Base-by-base conservation (phyloP, 2,113 vertebrate species). In the Dipodomys ordii region DNA sequence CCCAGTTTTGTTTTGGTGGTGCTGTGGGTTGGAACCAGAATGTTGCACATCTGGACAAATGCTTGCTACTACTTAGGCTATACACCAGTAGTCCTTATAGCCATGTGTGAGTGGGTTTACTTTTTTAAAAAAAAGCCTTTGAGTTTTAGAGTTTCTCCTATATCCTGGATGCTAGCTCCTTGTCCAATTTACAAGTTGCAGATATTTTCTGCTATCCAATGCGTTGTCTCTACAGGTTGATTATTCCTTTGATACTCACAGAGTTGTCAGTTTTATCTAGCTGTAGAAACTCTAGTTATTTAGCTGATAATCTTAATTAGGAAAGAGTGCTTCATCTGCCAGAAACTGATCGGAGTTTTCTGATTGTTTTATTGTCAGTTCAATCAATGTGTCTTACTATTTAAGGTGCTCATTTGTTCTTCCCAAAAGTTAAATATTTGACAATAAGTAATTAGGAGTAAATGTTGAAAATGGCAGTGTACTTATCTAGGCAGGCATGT, bases 281-380 rank as follows among this genome's bases (percentile, higher is more conserved):
- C 20, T 90, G 18, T 88, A 86, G 27, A 57, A 83, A 80, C 79
- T 35, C 35, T 65, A 88, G 27, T 74, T 88, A 94, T 69, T 91
- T 74, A 88, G 89, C 39, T 83, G 30, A 88, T 85, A 57, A 4
- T 90, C 65, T 83, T 78, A 57, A 73, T 35, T 76, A 77, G 79
- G 30, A 82, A 90, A 87, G 87, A 35, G 6, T 80, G 25, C 27
- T 60, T 49, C 23, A n/a, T 81, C 80, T 80, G 46, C 27, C 35
- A 80, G 62, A 76, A 44, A 32, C 10, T 53, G 76, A 49, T 11
- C 35, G 8, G 2, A 49, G 39, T 83, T 83, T 93, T 86, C 30
- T 67, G 44, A 85, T 83, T 83, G 9, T 5, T 88, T 90, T 30
- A 20, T 80, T 96, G 71, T 12, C 44, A 49, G 19, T 88, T 94